These are phyloP conservation scores for Emys orbicularis DNA, from an alignment of 2,797 vertebrate genomes.

Conservation along the genomic window DNA sequence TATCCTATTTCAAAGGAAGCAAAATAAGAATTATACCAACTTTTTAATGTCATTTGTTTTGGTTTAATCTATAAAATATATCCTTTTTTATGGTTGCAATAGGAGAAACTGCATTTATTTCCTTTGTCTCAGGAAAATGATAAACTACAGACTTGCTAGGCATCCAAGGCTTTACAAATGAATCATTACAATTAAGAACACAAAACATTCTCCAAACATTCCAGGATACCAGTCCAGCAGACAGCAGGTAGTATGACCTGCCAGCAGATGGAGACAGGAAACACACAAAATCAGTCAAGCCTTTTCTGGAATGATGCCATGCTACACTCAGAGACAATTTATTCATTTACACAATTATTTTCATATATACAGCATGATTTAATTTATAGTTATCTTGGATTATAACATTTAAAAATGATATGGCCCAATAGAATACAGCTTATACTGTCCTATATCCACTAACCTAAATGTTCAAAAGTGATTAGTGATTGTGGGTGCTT, in stretches of 20 bases:
- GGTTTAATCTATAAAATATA: neutral
- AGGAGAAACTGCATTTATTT: neutral
- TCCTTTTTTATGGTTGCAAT: neutral
- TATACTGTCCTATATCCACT: neutral
- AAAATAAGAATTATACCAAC: neutral
- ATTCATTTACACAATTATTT: neutral
- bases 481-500: neutral
- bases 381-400: neutral
- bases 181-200: neutral
- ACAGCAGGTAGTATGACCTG: neutral
- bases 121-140: neutral
- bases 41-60: neutral
- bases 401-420: neutral
- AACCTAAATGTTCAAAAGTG: neutral
- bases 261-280: neutral
- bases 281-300: neutral
- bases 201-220: neutral
- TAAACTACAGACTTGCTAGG: neutral
- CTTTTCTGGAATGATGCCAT: neutral
- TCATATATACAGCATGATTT: neutral
- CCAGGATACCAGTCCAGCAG: neutral
- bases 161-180: neutral
- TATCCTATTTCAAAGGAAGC: neutral
- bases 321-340: neutral
- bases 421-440: neutral